Evolutionary conservation across 1,140 invertebrate species (phyloP), one percentile per base, ranked within the genome.

Genomic region (Pachypsylla venusta): DNA sequence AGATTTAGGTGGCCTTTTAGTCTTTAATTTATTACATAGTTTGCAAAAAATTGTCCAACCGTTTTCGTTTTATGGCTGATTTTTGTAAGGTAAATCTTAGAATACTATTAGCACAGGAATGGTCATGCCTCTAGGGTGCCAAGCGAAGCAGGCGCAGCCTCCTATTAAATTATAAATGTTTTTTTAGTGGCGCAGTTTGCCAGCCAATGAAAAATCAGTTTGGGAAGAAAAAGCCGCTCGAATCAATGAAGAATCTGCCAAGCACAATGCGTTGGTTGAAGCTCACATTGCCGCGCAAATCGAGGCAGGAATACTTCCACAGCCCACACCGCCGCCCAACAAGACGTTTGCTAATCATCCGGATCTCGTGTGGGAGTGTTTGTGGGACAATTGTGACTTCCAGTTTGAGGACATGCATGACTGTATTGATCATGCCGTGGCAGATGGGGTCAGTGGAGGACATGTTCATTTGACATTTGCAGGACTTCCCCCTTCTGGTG

Each of bases 151-250:
- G n/a, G n/a, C n/a, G n/a, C n/a, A n/a, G n/a, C n/a, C n/a, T n/a
- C n/a, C n/a, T n/a, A n/a, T n/a, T n/a, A n/a, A n/a, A n/a, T n/a
- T n/a, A n/a, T n/a, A n/a, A n/a, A n/a, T n/a, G n/a, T n/a, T n/a
- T n/a, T n/a, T n/a, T n/a, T n/a, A 86, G 81, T 99, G 96, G 96
- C 83, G 93, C 65, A 89, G 88, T 61, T 75, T 99, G 59, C 80
- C 87, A 0, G 77, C 85, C 1, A 76, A 79, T 59, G 89, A 93
- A 60, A 98, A 98, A 70, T 86, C 92, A 69, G 78, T 81, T 30
- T 99, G 93, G 81, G 96, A 99, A 75, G 89, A 94, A 69, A 78
- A 82, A 53, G 93, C 93, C 2, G 80, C 81, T 14, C 81, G 83
- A 66, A 82, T 92, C 67, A 96, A 96, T 67, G 87, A 89, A 68